Evolutionary conservation across 2,113 vertebrate genomes (phyloP), one percentile per base, ranked within the genome.

Genomic region (Rhizomys pruinosus): DNA sequence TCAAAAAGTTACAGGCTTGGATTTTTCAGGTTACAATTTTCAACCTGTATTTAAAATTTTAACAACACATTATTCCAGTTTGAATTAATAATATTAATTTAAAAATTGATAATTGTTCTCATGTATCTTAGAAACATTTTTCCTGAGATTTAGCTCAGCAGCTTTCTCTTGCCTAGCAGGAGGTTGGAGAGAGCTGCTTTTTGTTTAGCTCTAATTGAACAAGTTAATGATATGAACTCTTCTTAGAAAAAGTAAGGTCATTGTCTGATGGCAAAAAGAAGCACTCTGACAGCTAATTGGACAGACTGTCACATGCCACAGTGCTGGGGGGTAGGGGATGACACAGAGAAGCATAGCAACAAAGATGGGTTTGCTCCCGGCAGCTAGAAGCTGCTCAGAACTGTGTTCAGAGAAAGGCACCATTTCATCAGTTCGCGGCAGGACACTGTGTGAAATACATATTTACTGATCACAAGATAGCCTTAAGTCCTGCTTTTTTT

Each of bases 191-290:
- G 90, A 93, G 52, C 57, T 82, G 94, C 16, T 93, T 57, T 94
- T 84, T 95, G 79, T 84, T 71, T 87, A 84, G 74, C 94, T 94
- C 94, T 96, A 94, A 96, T 90, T 88, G 96, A 97, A 87, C 13
- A 2, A 96, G 95, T 94, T 91, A 95, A 93, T 92, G 94, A 88
- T 81, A 5, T 78, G 84, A 97, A 91, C 95, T 93, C 95, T 68
- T 97, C 92, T 95, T 94, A 94, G 93, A 57, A 91, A 95, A 96
- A 96, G 85, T 90, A 96, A 97, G 96, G 95, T 97, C 96, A 97
- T 64, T 61, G 68, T 73, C 93, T 86, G 95, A 97, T 97, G 95
- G 97, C 96, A 93, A 96, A 96, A 96, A 88, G 77, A 96, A 74
- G 77, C 57, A 55, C 5, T 0, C 66, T 82, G 95, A 95, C 97